Conservation (phyloP, 2,113 vertebrate species). For the Pseudolaguvia tuberculata region DNA sequence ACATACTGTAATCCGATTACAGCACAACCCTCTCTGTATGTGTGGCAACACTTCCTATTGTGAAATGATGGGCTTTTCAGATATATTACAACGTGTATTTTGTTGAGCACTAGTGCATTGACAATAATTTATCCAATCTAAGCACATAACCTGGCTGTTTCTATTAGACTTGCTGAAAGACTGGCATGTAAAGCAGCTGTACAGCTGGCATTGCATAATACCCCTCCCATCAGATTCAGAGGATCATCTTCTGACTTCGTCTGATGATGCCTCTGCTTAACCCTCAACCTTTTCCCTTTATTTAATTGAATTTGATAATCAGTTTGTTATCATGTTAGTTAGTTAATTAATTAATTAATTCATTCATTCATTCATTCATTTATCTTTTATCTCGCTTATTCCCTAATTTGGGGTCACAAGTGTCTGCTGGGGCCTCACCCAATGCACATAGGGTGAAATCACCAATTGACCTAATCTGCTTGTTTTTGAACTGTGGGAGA, state of each 20-base stretch:
- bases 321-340: too few relatives aligned
- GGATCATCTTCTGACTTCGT: conserved; percentile 1
- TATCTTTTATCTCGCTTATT: too few relatives aligned
- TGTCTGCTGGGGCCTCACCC: too few relatives aligned
- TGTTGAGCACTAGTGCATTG: too few relatives aligned
- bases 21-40: conserved; percentile 57
- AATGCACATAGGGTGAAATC: too few relatives aligned
- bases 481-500: too few relatives aligned
- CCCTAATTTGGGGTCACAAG: too few relatives aligned
- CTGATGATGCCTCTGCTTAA: background rate
- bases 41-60: background rate
- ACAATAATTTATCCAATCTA: background rate
- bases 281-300: background rate
- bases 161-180: background rate
- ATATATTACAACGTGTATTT: background rate
- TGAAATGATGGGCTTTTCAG: background rate
- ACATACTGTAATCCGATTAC: conserved; percentile 66
- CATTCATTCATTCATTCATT: too few relatives aligned
- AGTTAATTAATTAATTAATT: too few relatives aligned
- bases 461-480: too few relatives aligned
- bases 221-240: conserved; percentile 11
- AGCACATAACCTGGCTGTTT: background rate
- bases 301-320: background rate
- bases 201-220: conserved; percentile 32
- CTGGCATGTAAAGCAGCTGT: conserved; percentile 19